Conservation (phyloP, 2,797 vertebrate species). For the Pseudochirops cupreus region DNA sequence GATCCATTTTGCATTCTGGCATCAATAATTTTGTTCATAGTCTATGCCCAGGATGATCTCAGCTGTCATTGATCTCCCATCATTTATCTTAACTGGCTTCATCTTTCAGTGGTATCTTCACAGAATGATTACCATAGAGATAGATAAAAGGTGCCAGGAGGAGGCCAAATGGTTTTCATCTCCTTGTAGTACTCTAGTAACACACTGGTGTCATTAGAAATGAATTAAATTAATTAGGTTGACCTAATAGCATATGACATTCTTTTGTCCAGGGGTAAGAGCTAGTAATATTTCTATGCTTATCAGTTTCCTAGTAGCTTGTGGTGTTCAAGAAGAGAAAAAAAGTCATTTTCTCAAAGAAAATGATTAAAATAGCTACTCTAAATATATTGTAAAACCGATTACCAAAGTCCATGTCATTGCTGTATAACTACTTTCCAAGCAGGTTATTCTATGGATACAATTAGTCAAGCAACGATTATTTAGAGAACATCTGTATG, state of each 20-base stretch:
- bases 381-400: background rate
- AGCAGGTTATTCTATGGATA: background rate
- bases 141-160: slow-evolving; percentile 27
- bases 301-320: slow-evolving; percentile 7
- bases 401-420: background rate
- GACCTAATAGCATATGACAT: slow-evolving; percentile 54
- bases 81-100: slow-evolving; percentile 69
- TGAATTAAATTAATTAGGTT: slow-evolving; percentile 68
- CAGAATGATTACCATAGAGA: slow-evolving; percentile 68
- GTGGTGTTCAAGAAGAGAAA: background rate
- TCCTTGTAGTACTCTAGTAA: slow-evolving; percentile 42
- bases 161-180: slow-evolving; percentile 36
- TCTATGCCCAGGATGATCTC: slow-evolving; percentile 39
- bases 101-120: slow-evolving; percentile 36
- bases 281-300: slow-evolving; percentile 53
- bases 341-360: background rate
- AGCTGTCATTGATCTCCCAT: slow-evolving; percentile 38
- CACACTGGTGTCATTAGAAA: slow-evolving; percentile 58
- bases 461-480: background rate
- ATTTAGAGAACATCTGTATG: background rate
- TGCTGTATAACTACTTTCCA: slow-evolving; percentile 6
- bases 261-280: slow-evolving; percentile 47
- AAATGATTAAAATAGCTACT: background rate
- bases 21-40: slow-evolving; percentile 51
- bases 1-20: slow-evolving; percentile 40